Evolutionary conservation across 2,888 invertebrate genomes (phyloP), one percentile per base, ranked within the genome.

Genomic region (Synergus japonicus): DNA sequence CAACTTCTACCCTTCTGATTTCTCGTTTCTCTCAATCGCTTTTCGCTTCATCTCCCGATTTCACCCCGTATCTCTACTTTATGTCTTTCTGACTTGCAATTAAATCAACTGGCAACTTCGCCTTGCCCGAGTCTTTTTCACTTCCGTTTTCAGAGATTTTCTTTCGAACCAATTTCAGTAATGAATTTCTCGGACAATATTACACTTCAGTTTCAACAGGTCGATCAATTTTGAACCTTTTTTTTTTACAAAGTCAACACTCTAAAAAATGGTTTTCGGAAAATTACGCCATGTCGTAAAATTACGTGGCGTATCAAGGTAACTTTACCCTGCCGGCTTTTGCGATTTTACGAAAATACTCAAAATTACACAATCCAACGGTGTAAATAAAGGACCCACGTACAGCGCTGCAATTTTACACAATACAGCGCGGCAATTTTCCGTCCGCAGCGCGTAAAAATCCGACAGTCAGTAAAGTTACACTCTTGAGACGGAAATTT

Each of bases 1-100:
- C 73, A 41, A 22, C 76, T 49, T 18, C 81, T 49, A 37, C 64
- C 54, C 43, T 78, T 67, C 76, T 63, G 69, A 44, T 79, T 69
- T 76, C 77, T 77, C 73, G 65, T 77, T 78, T 54, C 78, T 78
- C 69, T 54, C 78, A 79, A 76, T 49, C 46, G 41, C 63, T 76
- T 73, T 46, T 69, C 80, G 49, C 80, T 79, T 60, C 78, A 63
- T 76, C 82, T 76, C 77, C 73, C 77, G 63, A 69, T 66, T 60
- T 78, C 76, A 22, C 76, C 63, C 76, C 76, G n/a, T 67, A 78
- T 80, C 78, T 79, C 73, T 67, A 58, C 66, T 64, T 69, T 79
- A 69, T 78, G 76, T 79, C 78, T 69, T 79, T 66, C 77, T 44
- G 76, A 63, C 77, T 78, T 76, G 73, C 73, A 63, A 76, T 81